Percentiles rank a stretch among this genome's conserved stretches.
Conservation (phyloP, 2,888 invertebrate species). For the Macaria notata region DNA sequence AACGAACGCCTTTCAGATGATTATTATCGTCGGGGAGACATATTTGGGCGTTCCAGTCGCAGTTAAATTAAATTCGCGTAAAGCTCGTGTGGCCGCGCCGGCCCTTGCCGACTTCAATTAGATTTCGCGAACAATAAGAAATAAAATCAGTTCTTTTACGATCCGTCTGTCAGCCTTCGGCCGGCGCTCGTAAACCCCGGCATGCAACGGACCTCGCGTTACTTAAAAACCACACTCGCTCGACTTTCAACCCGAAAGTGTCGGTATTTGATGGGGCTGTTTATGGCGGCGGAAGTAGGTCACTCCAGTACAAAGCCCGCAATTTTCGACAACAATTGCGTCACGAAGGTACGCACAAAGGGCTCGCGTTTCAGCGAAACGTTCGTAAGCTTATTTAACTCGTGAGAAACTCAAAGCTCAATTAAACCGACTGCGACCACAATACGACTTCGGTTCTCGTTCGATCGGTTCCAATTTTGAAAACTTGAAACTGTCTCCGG, state of each 20-base stretch:
- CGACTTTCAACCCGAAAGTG: conserved; percentile 55
- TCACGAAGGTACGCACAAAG: conserved; percentile 26
- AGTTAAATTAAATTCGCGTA: conserved; percentile 78
- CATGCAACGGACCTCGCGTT: conserved; percentile 71
- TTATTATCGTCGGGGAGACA: conserved; percentile 58
- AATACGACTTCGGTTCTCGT: conserved; percentile 39
- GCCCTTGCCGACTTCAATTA: conserved; percentile 72
- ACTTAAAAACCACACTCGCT: conserved; percentile 64
- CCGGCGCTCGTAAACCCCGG: conserved; percentile 72
- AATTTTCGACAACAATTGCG: conserved; percentile 32
- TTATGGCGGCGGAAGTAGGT: conserved; percentile 71
- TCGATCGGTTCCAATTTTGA: conserved; percentile 54
- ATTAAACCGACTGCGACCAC: conserved; percentile 10
- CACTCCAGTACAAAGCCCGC: conserved; percentile 51
- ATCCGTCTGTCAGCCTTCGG: conserved; percentile 70
- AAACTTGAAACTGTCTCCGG: conserved; percentile 58
- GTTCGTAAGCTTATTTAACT: conserved; percentile 29
- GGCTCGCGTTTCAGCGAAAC: conserved; percentile 29
- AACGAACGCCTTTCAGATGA: conserved; percentile 61
- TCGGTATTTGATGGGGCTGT: conserved; percentile 66
- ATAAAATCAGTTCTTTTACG: conserved; percentile 80
- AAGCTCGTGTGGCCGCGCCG: conserved; percentile 57
- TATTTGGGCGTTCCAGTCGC: conserved; percentile 63
- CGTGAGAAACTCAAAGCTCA: conserved; percentile 16
- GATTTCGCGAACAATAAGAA: conserved; percentile 81